Evolutionary conservation across 2,888 invertebrate species (phyloP), one percentile per base, ranked within the genome.

Genomic region (Synanthedon tipuliformis): DNA sequence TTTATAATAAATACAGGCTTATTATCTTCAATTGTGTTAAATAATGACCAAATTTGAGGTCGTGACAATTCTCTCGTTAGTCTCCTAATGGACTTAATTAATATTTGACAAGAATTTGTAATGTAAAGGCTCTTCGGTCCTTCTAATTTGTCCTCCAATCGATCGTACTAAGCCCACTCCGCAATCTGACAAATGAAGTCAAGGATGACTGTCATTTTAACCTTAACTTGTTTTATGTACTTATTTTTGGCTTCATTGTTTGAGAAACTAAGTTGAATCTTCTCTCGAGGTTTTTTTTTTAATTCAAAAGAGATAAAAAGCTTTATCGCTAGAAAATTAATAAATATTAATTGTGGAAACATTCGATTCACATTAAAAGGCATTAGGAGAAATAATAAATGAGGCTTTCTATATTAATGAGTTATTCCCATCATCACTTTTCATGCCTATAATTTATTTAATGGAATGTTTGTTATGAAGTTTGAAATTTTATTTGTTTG

Each of bases 61-160:
- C 23, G 23, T 23, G 23, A 23, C 5, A 23, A 23, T 23, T 4
- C 23, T 23, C 23, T 23, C 23, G 34, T 34, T 34, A 4, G 13
- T 4, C 61, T 61, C 61, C 66, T 66, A 68, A 67, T 67, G 64
- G 64, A 68, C 62, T 70, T 72, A 71, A 73, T 73, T 72, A 73
- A 71, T 72, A 76, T 77, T 74, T 74, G 74, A 75, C 75, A 68
- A 67, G 67, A 69, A 69, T 70, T 69, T 8, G 45, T 45, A 7
- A 45, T 45, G 53, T 45, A 49, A 51, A 40, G 52, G 27, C 23
- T 40, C 34, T 54, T 51, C 51, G 55, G 52, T 53, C 53, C 51
- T 51, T 55, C 49, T 60, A 61, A 62, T 64, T 60, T 61, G 54
- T 53, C 59, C 56, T 56, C 53, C 55, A 52, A 59, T 61, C 59